phyloP scores from a whole-genome alignment of 37 sponge, comb jelly and placozoan genomes.

The Hexactinellida sp. region DNA sequence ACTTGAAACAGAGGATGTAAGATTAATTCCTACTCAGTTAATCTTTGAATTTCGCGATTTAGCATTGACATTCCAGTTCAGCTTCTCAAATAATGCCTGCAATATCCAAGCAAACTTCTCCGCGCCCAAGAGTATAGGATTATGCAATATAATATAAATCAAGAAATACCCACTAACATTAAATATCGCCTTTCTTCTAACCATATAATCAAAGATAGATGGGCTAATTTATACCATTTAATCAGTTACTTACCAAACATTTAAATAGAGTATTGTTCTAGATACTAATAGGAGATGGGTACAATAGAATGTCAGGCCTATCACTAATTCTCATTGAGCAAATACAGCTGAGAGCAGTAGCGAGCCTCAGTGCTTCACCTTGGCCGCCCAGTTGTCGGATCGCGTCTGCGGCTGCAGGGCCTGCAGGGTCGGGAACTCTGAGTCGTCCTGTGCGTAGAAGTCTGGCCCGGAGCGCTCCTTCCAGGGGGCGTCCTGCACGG shows the following conservation, averaged over 20 bases:
- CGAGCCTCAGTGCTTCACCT: neutral
- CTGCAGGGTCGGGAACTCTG: neutral
- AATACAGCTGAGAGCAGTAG: neutral
- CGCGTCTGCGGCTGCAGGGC: neutral
- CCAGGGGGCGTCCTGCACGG: neutral
- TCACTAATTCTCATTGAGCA: neutral
- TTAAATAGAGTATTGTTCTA: neutral
- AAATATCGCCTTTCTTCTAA: too few relatives aligned
- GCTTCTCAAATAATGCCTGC: too few relatives aligned
- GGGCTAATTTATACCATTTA: neutral
- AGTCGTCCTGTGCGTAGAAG: neutral
- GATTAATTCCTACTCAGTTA: too few relatives aligned
- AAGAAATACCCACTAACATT: too few relatives aligned
- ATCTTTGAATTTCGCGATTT: too few relatives aligned
- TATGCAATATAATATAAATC: too few relatives aligned
- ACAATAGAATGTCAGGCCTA: neutral
- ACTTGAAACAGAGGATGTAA: neutral
- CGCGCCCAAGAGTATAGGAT: too few relatives aligned
- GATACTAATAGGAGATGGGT: neutral
- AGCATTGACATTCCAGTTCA: too few relatives aligned
- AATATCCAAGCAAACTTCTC: too few relatives aligned
- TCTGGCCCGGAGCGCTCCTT: neutral
- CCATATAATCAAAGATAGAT: too few relatives aligned
- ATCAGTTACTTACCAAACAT: neutral
- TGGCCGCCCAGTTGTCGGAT: neutral